Evolutionary conservation across 2,888 invertebrate genomes (phyloP), one percentile per base, ranked within the genome.

Genomic region (Drosophila neonasuta): DNA sequence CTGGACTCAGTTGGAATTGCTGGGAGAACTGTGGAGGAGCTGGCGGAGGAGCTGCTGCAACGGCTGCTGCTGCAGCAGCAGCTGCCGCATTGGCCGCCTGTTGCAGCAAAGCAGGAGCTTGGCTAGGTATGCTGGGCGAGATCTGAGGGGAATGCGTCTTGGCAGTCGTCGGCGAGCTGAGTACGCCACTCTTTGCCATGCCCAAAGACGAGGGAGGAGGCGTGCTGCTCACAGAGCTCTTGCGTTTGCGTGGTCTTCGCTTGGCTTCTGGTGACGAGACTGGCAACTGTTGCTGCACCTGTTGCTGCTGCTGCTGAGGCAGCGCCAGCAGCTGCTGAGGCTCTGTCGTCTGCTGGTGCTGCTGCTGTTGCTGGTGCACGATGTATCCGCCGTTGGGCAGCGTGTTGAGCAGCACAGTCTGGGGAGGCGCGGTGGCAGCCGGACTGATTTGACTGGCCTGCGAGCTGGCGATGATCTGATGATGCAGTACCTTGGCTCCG

Each of bases 391-490:
- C 96, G 15, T 95, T 92, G 51, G 94, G 95, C 69, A 96, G 91
- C 0, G 96, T 94, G 86, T 97, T 97, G 1, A 97, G 94, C 5
- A 97, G 93, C 0, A 96, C 95, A 0, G 96, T 94, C 30, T 95
- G 95, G 94, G 95, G 56, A 0, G 67, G 75, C 15, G 79, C 67
- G 11, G 85, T 71, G 10, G 66, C 49, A 49, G 41, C 48, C 49
- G 45, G 61, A 30, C 13, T 58, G 8, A 73, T 61, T 48, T 72
- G 76, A 30, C 65, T 72, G 30, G 79, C 81, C 58, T 84, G 80
- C 42, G 88, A 77, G 46, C 82, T 77, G 32, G 36, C 36, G 6
- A 84, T 80, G 30, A 80, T 80, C 64, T 77, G 78, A 62, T 87
- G 68, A 24, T 82, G 86, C 54, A 79, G 15, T 52, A 80, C 17